phyloP scores from a whole-genome alignment of 2,888 invertebrate genomes.

The Proisotoma minuta region DNA sequence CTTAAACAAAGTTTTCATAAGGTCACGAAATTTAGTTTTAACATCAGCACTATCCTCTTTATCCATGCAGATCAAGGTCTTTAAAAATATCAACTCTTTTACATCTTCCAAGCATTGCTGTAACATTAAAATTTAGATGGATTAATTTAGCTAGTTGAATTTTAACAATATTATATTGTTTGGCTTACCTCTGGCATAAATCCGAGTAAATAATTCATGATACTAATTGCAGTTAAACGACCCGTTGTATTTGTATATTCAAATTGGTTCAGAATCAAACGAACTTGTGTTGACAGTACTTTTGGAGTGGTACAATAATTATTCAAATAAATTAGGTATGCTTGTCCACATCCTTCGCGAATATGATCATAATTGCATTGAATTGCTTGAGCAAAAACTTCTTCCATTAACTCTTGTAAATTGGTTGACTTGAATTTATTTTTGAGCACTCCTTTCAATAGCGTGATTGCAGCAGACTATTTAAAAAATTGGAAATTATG shows the following conservation, averaged over 20 bases:
- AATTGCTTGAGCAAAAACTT: conserved; percentile 37
- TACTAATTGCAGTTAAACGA: conserved; percentile 28
- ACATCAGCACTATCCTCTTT: conserved; percentile 27
- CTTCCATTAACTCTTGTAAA: conserved; percentile 34
- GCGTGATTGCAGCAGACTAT: conserved; percentile 33
- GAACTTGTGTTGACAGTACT: conserved; percentile 29
- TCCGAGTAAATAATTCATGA: conserved; percentile 27
- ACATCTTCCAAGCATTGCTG: conserved; percentile 34
- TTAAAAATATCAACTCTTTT: conserved; percentile 32
- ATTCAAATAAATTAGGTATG: conserved; percentile 31
- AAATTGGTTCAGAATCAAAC: conserved; percentile 31
- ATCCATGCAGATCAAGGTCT: conserved; percentile 25
- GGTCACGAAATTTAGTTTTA: conserved; percentile 21
- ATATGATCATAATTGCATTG: conserved; percentile 38
- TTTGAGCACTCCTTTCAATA: conserved; percentile 35
- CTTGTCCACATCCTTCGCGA: conserved; percentile 37
- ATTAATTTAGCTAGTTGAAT: neutral
- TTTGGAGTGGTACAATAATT: conserved; percentile 38
- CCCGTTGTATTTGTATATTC: conserved; percentile 33
- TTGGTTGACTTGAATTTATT: conserved; percentile 30
- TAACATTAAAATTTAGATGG: neutral
- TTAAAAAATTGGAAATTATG: conserved; percentile 6
- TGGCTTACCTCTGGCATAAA: conserved; percentile 28
- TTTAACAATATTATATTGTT: neutral
- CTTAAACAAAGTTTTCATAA: conserved; percentile 24